Percentiles rank a stretch among this genome's conserved stretches.
These are phyloP conservation scores for Buphagus erythrorhynchus DNA, from an alignment of 2,797 vertebrate species.

Conservation along the genomic window DNA sequence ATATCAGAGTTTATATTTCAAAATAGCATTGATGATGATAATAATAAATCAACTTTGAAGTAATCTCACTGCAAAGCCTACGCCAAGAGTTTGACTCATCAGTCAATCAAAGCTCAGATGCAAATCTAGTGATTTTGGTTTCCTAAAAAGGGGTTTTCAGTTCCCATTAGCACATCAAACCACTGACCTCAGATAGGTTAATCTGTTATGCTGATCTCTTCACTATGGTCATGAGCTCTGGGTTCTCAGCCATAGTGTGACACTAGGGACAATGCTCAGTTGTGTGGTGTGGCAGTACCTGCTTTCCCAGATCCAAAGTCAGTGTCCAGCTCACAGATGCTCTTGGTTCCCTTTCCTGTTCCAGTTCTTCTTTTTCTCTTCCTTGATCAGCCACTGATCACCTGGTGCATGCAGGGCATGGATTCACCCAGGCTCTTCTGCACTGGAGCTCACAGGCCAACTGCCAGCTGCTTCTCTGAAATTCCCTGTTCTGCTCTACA, in stretches of 20 bases:
- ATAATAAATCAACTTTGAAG: slow-evolving; percentile 22
- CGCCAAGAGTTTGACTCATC: slow-evolving; percentile 50
- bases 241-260: background rate
- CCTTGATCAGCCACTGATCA: background rate
- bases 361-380: background rate
- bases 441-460: background rate
- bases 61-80: slow-evolving; percentile 28
- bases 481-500: background rate
- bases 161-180: background rate
- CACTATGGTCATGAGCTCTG: background rate
- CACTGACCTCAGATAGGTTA: background rate
- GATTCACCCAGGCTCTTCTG: background rate
- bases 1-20: background rate
- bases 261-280: background rate
- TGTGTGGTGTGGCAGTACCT: background rate
- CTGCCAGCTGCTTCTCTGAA: background rate
- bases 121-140: slow-evolving; percentile 11
- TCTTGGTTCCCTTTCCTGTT: background rate
- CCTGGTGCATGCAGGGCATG: background rate
- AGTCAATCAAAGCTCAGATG: slow-evolving; percentile 35
- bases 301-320: background rate
- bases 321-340: background rate
- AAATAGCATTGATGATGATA: slow-evolving; percentile 17
- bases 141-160: background rate
- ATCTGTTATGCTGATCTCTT: background rate